These are phyloP conservation scores for Psilanteris sp. DNA, from an alignment of 1,140 invertebrate genomes.

Conservation along the genomic window DNA sequence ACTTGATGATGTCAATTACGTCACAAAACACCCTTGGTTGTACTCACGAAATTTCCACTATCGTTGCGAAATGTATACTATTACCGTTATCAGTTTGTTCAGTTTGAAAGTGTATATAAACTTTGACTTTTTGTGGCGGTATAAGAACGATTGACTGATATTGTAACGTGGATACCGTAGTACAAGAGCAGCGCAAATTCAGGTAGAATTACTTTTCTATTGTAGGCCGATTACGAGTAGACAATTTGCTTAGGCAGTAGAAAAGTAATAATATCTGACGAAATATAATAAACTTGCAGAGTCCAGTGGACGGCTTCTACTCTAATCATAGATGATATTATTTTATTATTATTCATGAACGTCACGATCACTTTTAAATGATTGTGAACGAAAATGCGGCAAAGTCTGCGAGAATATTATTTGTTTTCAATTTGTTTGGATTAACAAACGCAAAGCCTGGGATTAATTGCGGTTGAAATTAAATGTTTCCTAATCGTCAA, in stretches of 20 bases:
- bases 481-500: too few species aligned
- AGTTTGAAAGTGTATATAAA: too few species aligned
- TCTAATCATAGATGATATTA: conserved; percentile 66
- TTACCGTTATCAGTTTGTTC: too few species aligned
- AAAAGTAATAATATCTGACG: conserved; percentile 45
- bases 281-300: conserved; percentile 50
- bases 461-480: too few species aligned
- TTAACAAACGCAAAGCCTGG: too few species aligned
- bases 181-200: conserved; percentile 41
- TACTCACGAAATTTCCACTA: too few species aligned
- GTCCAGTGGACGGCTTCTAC: conserved; percentile 75
- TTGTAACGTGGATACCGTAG: conserved; percentile 22
- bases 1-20: too few species aligned
- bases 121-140: conserved; percentile 15
- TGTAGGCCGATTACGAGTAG: conserved; percentile 15
- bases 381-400: conserved; percentile 39
- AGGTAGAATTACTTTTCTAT: conserved; percentile 45
- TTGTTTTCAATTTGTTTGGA: too few species aligned
- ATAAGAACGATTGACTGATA: conserved; percentile 58
- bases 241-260: conserved; percentile 24
- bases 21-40: too few species aligned
- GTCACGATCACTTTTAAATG: conserved; percentile 35
- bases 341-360: conserved; percentile 38
- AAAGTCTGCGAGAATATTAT: conserved; percentile 8
- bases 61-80: too few species aligned